Evolutionary conservation across 2,888 invertebrate genomes (phyloP), one percentile per base, ranked within the genome.

Genomic region (Apamea sordens): DNA sequence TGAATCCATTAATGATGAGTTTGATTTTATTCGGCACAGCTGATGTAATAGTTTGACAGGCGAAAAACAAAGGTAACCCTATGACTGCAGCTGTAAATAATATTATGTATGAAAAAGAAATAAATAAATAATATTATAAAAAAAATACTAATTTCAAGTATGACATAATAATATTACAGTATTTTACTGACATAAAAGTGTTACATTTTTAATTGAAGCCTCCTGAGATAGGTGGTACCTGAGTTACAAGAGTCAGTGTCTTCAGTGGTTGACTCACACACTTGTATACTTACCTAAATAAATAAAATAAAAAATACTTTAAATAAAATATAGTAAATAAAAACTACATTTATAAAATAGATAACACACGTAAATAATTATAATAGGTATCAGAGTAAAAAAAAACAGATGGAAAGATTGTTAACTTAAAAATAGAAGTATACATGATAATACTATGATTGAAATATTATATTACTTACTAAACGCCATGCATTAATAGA

Each of bases 401-500:
- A 32, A 50, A 47, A 53, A 32, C 28, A n/a, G 2, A 36, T 36
- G 8, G 10, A 41, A 41, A 76, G 0, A 44, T 21, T 3, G 0
- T 50, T 28, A 65, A 47, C 53, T 56, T 50, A 80, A 44, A 76
- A 63, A 56, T 50, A 73, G 53, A 36, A 67, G n/a, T 73, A 79
- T 83, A 83, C 65, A 67, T 36, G 28, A 67, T 73, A 79, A 83
- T 83, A 84, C 76, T 70, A 63, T 15, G 24, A 59, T 53, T 67
- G 1, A 24, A 80, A 47, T 47, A 15, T 15, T 47, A 15, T 47
- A 47, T 47, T 47, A 47, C 47, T 47, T 47, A 13, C 47, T 15
- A 47, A 13, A 13, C 4, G 47, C 47, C 47, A 47, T 47, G 13
- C 11, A 3, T 47, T 47, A 47, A 47, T 13, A 47, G 47, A 13